These are phyloP conservation scores for Ranitomeya variabilis DNA, from an alignment of 2,113 vertebrate species.

Conservation along the genomic window DNA sequence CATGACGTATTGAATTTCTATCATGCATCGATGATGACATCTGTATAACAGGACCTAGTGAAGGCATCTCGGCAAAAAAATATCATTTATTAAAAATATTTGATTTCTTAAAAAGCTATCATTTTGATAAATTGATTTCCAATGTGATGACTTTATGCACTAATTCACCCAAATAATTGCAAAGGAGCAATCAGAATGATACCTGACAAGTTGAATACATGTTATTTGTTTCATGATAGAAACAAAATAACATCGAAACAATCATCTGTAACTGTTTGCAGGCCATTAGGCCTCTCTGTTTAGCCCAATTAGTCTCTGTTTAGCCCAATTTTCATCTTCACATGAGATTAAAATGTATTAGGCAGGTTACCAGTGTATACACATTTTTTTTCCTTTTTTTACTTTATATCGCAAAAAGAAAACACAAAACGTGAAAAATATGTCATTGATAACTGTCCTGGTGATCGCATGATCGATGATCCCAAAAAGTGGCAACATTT, in stretches of 20 bases:
- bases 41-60: not conserved
- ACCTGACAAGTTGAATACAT: not conserved
- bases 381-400: too few relatives aligned
- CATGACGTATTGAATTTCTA: not conserved
- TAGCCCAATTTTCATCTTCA: too few relatives aligned
- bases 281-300: not conserved
- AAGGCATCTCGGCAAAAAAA: not conserved
- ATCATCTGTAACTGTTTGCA: not conserved
- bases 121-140: slow-evolving; percentile 23
- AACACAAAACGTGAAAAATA: too few relatives aligned
- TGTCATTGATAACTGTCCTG: too few relatives aligned
- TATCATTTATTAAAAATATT: slow-evolving; percentile 16
- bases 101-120: slow-evolving; percentile 32
- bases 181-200: not conserved
- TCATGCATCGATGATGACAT: not conserved
- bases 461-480: too few relatives aligned
- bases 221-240: not conserved
- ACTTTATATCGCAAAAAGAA: too few relatives aligned
- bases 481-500: too few relatives aligned
- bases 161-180: not conserved
- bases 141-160: not conserved
- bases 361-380: too few relatives aligned
- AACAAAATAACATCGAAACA: not conserved
- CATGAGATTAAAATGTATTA: too few relatives aligned
- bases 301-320: too few relatives aligned